Conservation (phyloP, 2,113 vertebrate genomes). For the Mirza zaza region DNA sequence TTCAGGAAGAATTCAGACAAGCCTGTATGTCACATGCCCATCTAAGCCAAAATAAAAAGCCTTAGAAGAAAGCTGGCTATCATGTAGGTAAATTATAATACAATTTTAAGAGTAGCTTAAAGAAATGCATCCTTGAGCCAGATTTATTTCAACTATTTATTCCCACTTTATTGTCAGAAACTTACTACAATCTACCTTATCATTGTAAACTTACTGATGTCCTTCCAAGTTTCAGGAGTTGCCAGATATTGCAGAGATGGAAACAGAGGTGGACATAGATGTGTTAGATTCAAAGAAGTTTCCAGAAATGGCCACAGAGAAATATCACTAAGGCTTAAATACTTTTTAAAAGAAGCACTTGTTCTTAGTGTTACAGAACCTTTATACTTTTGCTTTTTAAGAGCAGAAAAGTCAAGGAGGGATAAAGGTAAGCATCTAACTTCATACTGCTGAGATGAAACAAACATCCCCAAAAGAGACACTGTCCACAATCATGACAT, state of each 20-base stretch:
- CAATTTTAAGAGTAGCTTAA: constrained; percentile 9
- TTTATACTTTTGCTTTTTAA: constrained; percentile 13
- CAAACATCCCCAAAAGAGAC: neutral
- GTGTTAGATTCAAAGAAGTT: neutral
- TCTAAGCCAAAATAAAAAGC: neutral
- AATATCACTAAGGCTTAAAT: neutral
- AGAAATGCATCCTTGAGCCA: constrained; percentile 38
- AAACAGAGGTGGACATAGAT: neutral
- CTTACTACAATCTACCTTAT: neutral
- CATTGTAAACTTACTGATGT: neutral
- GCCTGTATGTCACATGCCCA: neutral
- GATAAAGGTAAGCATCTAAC: neutral
- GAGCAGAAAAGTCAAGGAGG: neutral
- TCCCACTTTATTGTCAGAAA: neutral
- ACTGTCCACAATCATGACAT: neutral
- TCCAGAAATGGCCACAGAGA: neutral
- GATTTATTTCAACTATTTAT: constrained; percentile 26
- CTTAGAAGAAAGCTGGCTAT: neutral
- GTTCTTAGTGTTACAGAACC: neutral
- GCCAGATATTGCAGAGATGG: neutral
- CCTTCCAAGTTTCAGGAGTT: neutral
- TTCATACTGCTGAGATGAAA: neutral
- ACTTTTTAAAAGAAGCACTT: neutral
- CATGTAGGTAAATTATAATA: neutral
- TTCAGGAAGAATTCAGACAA: neutral